Conservation (phyloP, 2,888 invertebrate genomes). For the Eupithecia subumbrata region DNA sequence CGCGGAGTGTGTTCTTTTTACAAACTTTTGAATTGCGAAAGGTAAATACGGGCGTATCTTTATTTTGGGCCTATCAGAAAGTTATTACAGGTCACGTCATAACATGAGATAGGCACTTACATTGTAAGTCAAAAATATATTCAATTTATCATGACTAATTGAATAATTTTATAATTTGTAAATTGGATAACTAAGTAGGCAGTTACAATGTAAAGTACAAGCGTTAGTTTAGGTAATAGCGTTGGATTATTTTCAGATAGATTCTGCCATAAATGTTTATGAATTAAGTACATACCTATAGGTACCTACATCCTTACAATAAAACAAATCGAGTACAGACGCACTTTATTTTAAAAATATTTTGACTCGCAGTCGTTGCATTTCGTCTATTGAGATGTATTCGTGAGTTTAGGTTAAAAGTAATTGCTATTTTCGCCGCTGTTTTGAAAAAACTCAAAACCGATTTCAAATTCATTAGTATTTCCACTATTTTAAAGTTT, state of each 20-base stretch:
- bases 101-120: not conserved
- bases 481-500: too few relatives aligned
- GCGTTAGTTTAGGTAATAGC: too few relatives aligned
- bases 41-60: conserved; percentile 13
- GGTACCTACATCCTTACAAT: too few relatives aligned
- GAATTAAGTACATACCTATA: too few relatives aligned
- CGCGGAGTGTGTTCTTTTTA: conserved; percentile 23
- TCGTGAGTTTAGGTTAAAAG: too few relatives aligned
- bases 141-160: not conserved
- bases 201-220: not conserved
- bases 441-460: too few relatives aligned
- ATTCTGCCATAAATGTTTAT: not conserved
- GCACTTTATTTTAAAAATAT: too few relatives aligned
- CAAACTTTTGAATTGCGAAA: conserved; percentile 18
- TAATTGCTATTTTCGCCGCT: too few relatives aligned
- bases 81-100: not conserved
- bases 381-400: too few relatives aligned
- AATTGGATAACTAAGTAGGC: not conserved
- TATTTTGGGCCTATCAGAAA: conserved; percentile 6
- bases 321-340: too few relatives aligned
- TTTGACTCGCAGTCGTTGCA: too few relatives aligned
- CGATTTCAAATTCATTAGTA: too few relatives aligned
- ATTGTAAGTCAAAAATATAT: not conserved
- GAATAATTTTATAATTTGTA: not conserved
- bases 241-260: not conserved